Percentiles rank a stretch among this genome's conserved stretches.
Evolutionary conservation across 2,888 invertebrate species (phyloP).

Genomic region (Rhaphigaster nebulosa): DNA sequence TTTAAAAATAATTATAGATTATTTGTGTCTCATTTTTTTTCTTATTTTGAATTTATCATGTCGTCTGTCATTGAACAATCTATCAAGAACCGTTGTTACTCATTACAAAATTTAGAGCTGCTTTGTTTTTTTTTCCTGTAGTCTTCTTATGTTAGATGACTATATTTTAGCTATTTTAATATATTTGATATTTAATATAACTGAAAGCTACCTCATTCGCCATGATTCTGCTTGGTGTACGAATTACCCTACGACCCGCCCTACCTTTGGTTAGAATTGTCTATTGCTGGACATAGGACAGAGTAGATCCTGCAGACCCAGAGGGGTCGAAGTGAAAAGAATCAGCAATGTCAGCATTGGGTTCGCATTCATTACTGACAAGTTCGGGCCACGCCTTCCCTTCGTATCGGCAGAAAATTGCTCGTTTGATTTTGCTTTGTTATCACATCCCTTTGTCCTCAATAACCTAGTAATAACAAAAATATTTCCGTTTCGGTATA

Average conservation of each 20-base stretch:
- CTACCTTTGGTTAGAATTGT: not conserved
- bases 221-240: too few relatives aligned
- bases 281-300: not conserved
- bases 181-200: too few relatives aligned
- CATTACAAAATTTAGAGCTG: too few relatives aligned
- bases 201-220: not conserved
- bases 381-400: not conserved
- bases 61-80: too few relatives aligned
- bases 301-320: not conserved
- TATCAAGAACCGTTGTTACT: too few relatives aligned
- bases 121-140: too few relatives aligned
- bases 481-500: not conserved
- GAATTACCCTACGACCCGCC: not conserved
- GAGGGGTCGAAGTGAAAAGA: not conserved
- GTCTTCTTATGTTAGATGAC: too few relatives aligned
- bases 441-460: not conserved
- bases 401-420: constrained; percentile 3
- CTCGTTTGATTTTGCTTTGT: not conserved
- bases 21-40: too few relatives aligned
- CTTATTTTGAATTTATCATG: too few relatives aligned
- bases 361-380: constrained; percentile 20
- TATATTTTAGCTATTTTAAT: too few relatives aligned
- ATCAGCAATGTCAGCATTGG: not conserved
- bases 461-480: not conserved
- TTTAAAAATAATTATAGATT: too few relatives aligned